These are phyloP conservation scores for Drosophila erecta DNA, from an alignment of 1,140 invertebrate species.

Conservation along the genomic window DNA sequence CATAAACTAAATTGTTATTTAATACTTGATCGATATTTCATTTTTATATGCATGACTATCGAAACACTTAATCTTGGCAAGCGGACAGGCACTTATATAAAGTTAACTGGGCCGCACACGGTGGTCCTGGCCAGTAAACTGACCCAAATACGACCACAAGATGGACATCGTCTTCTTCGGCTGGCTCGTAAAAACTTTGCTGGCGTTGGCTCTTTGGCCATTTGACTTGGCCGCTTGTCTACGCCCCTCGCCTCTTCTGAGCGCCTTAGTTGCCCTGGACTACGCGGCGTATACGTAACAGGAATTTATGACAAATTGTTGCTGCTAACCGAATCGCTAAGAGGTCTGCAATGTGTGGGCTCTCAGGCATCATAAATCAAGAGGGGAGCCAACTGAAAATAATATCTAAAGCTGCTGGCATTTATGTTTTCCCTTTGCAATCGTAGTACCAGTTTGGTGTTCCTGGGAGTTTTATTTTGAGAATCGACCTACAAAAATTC, in stretches of 20 bases:
- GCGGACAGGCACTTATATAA: slow-evolving; percentile 75
- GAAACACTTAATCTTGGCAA: slow-evolving; percentile 77
- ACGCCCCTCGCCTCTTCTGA: not conserved
- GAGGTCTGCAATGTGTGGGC: slow-evolving; percentile 72
- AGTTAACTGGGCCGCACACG: slow-evolving; percentile 57
- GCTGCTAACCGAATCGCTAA: slow-evolving; percentile 74
- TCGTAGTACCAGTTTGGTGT: not conserved
- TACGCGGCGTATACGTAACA: slow-evolving; percentile 56
- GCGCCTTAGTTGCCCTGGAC: not conserved
- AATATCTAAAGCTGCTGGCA: slow-evolving; percentile 32
- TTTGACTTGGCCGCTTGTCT: slow-evolving; percentile 54
- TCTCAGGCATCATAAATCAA: slow-evolving; percentile 68
- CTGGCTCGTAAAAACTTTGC: slow-evolving; percentile 74
- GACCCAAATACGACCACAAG: slow-evolving; percentile 79
- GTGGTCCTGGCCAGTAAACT: slow-evolving; percentile 55
- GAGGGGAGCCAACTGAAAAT: slow-evolving; percentile 33
- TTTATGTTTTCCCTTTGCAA: slow-evolving; percentile 9
- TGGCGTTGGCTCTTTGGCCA: slow-evolving; percentile 61
- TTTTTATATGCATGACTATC: slow-evolving; percentile 83
- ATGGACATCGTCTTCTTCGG: slow-evolving; percentile 68
- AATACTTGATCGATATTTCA: slow-evolving; percentile 83
- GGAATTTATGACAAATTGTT: slow-evolving; percentile 81
- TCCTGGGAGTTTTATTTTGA: not conserved
- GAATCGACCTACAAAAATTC: not conserved
- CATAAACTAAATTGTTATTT: slow-evolving; percentile 83